Evolutionary conservation across 2,113 vertebrate genomes (phyloP).

Genomic region (Syngnathus typhle): DNA sequence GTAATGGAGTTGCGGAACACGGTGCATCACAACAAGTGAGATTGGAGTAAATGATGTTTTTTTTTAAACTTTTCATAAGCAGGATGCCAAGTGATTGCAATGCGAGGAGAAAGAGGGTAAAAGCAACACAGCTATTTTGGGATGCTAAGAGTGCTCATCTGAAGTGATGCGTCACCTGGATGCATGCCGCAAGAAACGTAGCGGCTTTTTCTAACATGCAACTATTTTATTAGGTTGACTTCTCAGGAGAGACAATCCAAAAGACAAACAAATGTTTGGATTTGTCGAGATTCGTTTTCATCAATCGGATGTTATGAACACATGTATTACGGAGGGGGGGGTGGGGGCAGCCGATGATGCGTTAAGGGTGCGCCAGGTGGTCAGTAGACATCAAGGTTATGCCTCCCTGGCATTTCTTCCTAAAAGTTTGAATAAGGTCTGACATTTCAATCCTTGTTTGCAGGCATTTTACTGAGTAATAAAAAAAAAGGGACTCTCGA

Average conservation of each 20-base stretch:
- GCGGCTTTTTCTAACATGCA: conserved; percentile 22
- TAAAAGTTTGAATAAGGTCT: conserved; percentile 11
- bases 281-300: neutral
- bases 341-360: conserved; percentile 42
- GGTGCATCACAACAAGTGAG: conserved; percentile 22
- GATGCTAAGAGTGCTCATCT: conserved; percentile 14
- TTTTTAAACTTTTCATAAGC: neutral
- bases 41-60: neutral
- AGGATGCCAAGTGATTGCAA: conserved; percentile 39
- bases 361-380: conserved; percentile 54
- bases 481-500: too few species aligned
- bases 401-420: conserved; percentile 44
- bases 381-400: conserved; percentile 66
- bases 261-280: neutral
- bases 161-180: conserved; percentile 18
- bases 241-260: neutral
- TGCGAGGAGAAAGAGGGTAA: conserved; percentile 25
- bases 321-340: too few species aligned
- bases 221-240: neutral
- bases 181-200: conserved; percentile 23
- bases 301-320: neutral
- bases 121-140: conserved; percentile 35
- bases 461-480: neutral
- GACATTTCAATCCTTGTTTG: neutral
- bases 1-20: conserved; percentile 44